A percentile compares a stretch with the other conserved stretches of the same genome.
phyloP scores from a whole-genome alignment of 2,113 vertebrate species.

The Upupa epops region DNA sequence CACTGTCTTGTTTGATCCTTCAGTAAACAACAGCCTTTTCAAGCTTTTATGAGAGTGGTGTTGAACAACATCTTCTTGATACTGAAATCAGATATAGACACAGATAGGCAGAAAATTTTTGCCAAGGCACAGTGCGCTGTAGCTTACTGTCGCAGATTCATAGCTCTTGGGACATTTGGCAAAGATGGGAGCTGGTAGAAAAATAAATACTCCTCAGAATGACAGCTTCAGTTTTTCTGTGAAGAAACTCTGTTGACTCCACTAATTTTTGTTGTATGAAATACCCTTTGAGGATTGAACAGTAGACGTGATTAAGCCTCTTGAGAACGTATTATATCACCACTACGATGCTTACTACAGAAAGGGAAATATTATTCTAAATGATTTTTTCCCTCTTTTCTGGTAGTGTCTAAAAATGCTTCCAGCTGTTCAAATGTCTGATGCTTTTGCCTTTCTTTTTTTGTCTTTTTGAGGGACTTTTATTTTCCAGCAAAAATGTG shows the following conservation, averaged over 20 bases:
- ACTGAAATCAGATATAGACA: neutral
- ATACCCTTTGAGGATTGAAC: constrained; percentile 31
- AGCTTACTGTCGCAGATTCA: neutral
- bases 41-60: neutral
- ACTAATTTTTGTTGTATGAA: constrained; percentile 19
- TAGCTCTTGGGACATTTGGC: neutral
- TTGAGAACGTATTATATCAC: neutral
- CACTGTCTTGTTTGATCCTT: neutral
- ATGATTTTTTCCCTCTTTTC: neutral
- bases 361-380: constrained; percentile 42
- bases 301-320: constrained; percentile 27
- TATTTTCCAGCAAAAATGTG: constrained; percentile 54
- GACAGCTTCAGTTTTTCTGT: neutral
- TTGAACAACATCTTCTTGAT: neutral
- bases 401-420: constrained; percentile 47
- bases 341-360: neutral
- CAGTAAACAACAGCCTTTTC: neutral
- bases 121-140: neutral
- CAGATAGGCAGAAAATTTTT: neutral
- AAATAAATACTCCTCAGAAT: neutral
- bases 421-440: constrained; percentile 60
- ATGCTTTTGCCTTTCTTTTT: neutral
- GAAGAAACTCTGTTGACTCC: neutral
- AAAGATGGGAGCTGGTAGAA: neutral
- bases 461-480: neutral